These are phyloP conservation scores for Platalea minor DNA, from an alignment of 2,797 vertebrate species.

Conservation along the genomic window DNA sequence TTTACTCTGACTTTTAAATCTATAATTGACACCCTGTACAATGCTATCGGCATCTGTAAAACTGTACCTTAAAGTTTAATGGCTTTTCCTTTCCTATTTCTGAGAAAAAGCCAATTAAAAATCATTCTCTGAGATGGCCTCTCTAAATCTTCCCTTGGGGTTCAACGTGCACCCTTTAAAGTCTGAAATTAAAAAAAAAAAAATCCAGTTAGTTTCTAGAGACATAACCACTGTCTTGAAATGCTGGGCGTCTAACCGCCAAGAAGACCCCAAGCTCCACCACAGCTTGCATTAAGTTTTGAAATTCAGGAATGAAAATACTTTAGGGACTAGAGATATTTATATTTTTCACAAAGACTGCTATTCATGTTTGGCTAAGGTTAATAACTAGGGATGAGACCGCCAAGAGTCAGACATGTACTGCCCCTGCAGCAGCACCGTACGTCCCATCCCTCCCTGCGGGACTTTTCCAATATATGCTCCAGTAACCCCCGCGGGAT, in stretches of 20 bases:
- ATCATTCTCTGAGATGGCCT: background rate
- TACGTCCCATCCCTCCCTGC: background rate
- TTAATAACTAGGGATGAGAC: background rate
- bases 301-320: background rate
- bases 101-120: background rate
- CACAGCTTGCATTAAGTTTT: background rate
- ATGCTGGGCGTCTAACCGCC: background rate
- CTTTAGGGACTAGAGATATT: background rate
- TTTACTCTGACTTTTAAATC: background rate
- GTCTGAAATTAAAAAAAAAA: background rate
- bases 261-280: background rate
- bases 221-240: background rate
- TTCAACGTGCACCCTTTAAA: background rate
- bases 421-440: accelerated
- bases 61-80: background rate
- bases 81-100: background rate
- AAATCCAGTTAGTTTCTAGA: background rate
- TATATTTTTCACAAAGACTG: background rate
- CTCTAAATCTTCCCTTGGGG: background rate
- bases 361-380: background rate
- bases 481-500: background rate
- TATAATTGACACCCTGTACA: background rate
- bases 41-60: background rate
- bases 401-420: accelerated
- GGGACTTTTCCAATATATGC: background rate